Conservation (phyloP, 2,113 vertebrate genomes). For the Arvicanthis niloticus region DNA sequence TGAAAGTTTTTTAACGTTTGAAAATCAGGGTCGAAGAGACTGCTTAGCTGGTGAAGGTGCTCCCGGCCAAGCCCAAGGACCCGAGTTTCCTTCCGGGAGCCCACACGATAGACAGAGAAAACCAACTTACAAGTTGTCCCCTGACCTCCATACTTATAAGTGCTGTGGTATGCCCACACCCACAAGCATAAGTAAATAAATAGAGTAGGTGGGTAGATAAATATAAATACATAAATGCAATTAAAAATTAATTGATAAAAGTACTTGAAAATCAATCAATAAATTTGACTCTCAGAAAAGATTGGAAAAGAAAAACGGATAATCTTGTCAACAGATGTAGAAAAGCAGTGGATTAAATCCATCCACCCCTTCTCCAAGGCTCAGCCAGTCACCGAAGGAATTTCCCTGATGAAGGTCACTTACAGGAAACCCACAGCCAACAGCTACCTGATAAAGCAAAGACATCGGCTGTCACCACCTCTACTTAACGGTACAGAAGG, state of each 20-base stretch:
- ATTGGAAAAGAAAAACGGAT: background rate
- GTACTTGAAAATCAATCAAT: background rate
- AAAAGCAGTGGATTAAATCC: background rate
- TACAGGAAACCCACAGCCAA: background rate
- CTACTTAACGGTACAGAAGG: background rate
- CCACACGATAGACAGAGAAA: background rate
- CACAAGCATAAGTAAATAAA: background rate
- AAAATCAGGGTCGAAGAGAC: background rate
- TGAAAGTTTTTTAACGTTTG: background rate
- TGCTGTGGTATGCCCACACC: background rate
- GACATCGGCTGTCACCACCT: background rate
- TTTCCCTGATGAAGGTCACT: background rate
- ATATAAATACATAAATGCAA: background rate
- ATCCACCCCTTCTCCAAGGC: background rate
- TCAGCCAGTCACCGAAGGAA: background rate
- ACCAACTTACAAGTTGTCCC: background rate
- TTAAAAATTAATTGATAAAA: background rate
- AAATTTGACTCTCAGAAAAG: background rate
- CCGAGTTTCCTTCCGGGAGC: background rate
- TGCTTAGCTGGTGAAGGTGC: background rate
- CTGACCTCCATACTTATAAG: background rate
- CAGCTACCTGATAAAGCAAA: conserved; percentile 15
- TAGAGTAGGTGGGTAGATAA: background rate
- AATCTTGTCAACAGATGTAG: background rate
- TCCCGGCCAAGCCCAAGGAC: background rate